These are phyloP conservation scores for Caenorhabditis virilis DNA, from an alignment of 2,888 invertebrate species.

Conservation along the genomic window DNA sequence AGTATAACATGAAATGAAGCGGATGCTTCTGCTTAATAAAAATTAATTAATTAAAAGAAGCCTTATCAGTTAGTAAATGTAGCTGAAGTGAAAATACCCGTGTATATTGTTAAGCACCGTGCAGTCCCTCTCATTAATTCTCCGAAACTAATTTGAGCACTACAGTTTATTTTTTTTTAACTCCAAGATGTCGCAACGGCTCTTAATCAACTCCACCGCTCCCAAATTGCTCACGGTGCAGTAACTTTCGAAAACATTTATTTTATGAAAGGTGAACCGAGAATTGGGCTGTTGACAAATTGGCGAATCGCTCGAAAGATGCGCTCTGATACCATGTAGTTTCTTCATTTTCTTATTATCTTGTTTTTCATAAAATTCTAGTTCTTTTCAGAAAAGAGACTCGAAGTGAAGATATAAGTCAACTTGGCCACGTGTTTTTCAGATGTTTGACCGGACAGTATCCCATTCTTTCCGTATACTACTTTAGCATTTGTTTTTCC, in stretches of 20 bases:
- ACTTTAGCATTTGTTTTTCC: no score
- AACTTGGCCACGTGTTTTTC: slow-evolving; percentile 20
- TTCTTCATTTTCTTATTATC: not conserved
- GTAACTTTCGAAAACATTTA: slow-evolving; percentile 12
- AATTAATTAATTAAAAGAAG: no score
- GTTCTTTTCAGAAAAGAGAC: slow-evolving; percentile 16
- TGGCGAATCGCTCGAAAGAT: not conserved
- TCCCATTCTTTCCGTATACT: no score
- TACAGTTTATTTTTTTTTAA: no score
- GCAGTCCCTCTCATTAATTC: no score
- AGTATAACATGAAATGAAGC: no score
- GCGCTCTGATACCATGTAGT: not conserved
- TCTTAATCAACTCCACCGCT: slow-evolving; percentile 17
- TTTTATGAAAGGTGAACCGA: slow-evolving; percentile 8
- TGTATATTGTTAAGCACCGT: no score
- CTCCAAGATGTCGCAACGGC: slow-evolving; percentile 8
- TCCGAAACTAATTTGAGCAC: no score
- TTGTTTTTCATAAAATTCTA: not conserved
- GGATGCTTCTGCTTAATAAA: no score
- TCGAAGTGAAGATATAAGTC: slow-evolving; percentile 16
- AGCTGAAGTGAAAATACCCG: no score
- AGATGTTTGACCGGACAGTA: slow-evolving; percentile 30
- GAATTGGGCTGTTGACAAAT: not conserved
- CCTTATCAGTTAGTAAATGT: no score
- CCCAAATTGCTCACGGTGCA: slow-evolving; percentile 14